Evolutionary conservation across 1,140 invertebrate genomes (phyloP).

Genomic region (Drosophila athabasca): DNA sequence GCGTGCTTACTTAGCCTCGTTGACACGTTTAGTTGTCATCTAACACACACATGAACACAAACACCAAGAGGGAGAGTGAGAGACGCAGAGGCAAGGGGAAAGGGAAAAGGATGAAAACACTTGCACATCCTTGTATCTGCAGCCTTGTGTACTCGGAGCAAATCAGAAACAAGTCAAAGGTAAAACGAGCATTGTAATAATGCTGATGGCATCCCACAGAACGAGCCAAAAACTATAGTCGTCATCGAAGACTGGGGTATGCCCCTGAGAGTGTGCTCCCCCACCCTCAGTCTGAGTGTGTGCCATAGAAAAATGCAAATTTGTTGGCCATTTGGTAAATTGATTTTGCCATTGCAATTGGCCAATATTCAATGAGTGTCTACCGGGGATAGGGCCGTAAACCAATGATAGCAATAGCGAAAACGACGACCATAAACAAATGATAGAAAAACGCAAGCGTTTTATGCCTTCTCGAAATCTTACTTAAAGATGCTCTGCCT

Average conservation of each 20-base stretch:
- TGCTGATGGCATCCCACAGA: slow-evolving; percentile 59
- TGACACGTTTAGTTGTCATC: slow-evolving; percentile 74
- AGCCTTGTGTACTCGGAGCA: slow-evolving; percentile 47
- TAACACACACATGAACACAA: slow-evolving; percentile 44
- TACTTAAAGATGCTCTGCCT: slow-evolving; percentile 26
- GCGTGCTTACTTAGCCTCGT: slow-evolving; percentile 71
- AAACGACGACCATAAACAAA: neutral
- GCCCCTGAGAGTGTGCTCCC: no score
- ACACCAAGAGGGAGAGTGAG: neutral
- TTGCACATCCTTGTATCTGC: slow-evolving; percentile 9
- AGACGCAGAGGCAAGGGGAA: neutral
- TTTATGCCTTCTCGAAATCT: slow-evolving; percentile 39
- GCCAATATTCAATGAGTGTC: slow-evolving; percentile 47
- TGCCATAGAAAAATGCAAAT: slow-evolving; percentile 60
- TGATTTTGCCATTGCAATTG: slow-evolving; percentile 66
- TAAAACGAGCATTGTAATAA: slow-evolving; percentile 68
- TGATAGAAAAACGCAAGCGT: slow-evolving; percentile 17
- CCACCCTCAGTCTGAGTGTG: neutral
- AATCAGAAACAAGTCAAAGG: slow-evolving; percentile 75
- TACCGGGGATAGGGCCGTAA: slow-evolving; percentile 30
- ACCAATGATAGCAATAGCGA: slow-evolving; percentile 3
- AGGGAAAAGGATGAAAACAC: slow-evolving; percentile 21
- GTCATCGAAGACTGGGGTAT: no score
- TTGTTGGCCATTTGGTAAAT: slow-evolving; percentile 71
- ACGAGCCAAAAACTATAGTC: slow-evolving; percentile 38